A percentile compares a stretch with the other conserved stretches of the same genome.
phyloP scores from a whole-genome alignment of 2,797 vertebrate genomes.

The Echeneis naucrates region DNA sequence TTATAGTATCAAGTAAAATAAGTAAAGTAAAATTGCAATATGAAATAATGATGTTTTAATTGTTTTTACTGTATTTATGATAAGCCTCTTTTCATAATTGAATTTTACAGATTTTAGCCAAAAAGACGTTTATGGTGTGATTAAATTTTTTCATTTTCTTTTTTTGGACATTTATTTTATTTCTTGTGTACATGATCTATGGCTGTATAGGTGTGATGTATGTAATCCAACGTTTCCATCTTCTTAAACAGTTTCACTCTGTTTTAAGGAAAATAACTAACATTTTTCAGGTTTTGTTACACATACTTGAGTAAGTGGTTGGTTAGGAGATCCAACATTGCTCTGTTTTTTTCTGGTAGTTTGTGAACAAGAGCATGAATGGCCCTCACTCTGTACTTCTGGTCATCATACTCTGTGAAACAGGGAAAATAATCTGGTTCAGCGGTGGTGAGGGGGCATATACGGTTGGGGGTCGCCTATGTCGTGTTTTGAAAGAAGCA shows the following conservation, averaged over 20 bases:
- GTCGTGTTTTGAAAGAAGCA: slow-evolving; percentile 1
- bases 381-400: slow-evolving; percentile 94
- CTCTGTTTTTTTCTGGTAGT: slow-evolving; percentile 94
- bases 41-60: not conserved
- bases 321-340: slow-evolving; percentile 96
- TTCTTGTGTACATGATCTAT: too few relatives aligned
- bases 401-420: slow-evolving; percentile 95
- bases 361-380: slow-evolving; percentile 95
- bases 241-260: not conserved
- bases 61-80: too few relatives aligned
- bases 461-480: too few relatives aligned
- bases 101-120: not conserved
- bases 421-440: slow-evolving; percentile 19
- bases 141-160: too few relatives aligned
- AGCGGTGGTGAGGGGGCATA: not conserved
- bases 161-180: too few relatives aligned
- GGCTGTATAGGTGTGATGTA: too few relatives aligned
- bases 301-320: slow-evolving; percentile 94
- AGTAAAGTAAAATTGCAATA: too few relatives aligned
- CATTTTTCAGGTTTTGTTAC: not conserved
- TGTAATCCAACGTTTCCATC: too few relatives aligned
- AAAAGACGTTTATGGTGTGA: not conserved
- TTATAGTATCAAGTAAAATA: too few relatives aligned
- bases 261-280: not conserved
- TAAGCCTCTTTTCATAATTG: too few relatives aligned